Conservation (phyloP, 2,888 invertebrate genomes). For the Hirudinaria manillensis region DNA sequence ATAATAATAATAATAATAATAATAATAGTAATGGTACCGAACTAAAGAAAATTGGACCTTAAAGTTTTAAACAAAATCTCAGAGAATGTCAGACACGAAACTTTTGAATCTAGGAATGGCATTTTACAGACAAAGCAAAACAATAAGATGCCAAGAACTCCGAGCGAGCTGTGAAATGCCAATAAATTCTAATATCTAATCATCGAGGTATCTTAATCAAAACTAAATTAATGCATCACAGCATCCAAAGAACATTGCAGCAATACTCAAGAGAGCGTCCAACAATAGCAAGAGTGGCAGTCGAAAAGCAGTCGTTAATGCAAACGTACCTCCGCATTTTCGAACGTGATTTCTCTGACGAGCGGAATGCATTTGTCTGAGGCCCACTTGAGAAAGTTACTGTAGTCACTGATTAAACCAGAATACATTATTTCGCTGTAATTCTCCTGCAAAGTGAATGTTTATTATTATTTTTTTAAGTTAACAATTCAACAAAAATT, state of each 20-base stretch:
- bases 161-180: too few species aligned
- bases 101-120: too few species aligned
- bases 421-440: conserved; percentile 43
- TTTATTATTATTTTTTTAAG: background rate
- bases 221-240: too few species aligned
- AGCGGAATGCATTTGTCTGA: conserved; percentile 89
- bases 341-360: conserved; percentile 96
- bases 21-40: background rate
- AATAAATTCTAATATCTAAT: too few species aligned
- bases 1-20: background rate
- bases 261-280: too few species aligned
- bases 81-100: too few species aligned
- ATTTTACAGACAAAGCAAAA: too few species aligned
- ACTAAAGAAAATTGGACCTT: background rate
- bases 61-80: conserved; percentile 1
- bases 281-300: too few species aligned
- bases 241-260: too few species aligned
- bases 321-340: conserved; percentile 76
- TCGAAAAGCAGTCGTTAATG: background rate
- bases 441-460: conserved; percentile 42
- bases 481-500: background rate
- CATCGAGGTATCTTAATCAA: too few species aligned
- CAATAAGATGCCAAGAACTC: too few species aligned
- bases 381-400: conserved; percentile 78
- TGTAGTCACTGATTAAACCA: conserved; percentile 55